Evolutionary conservation across 1,140 invertebrate genomes (phyloP).

Genomic region (Ericerus pela): DNA sequence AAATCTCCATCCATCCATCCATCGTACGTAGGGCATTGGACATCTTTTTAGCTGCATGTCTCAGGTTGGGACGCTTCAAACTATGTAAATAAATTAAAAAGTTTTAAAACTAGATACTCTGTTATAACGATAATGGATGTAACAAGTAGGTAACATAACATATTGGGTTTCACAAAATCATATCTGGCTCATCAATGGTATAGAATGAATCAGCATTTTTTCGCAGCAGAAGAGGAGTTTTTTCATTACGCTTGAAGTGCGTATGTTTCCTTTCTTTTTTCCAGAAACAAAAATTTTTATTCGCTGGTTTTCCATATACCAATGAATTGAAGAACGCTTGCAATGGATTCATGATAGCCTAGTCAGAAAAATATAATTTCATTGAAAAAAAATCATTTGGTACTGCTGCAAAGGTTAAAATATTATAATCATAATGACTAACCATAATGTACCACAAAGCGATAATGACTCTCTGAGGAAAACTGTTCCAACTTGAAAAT

Average conservation of each 20-base stretch:
- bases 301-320: slow-evolving; percentile 37
- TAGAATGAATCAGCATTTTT: not conserved
- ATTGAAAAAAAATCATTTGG: slow-evolving; percentile 15
- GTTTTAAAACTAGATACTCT: too few relatives aligned
- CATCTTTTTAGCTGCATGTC: too few relatives aligned
- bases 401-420: not conserved
- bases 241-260: not conserved
- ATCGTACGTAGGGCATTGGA: too few relatives aligned
- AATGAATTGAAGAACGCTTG: slow-evolving; percentile 64
- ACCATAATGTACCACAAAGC: slow-evolving; percentile 68
- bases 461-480: slow-evolving; percentile 50
- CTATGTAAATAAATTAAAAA: too few relatives aligned
- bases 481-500: slow-evolving; percentile 57
- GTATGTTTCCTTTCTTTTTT: not conserved
- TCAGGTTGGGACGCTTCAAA: too few relatives aligned
- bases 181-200: not conserved
- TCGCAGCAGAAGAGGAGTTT: not conserved
- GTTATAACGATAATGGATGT: too few relatives aligned
- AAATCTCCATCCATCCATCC: too few relatives aligned
- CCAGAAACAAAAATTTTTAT: not conserved
- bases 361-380: slow-evolving; percentile 24
- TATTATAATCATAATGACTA: slow-evolving; percentile 24
- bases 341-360: slow-evolving; percentile 65
- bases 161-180: not conserved
- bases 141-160: too few relatives aligned